Conservation (phyloP, 2,888 invertebrate genomes). For the Alloscopus bannaensis region DNA sequence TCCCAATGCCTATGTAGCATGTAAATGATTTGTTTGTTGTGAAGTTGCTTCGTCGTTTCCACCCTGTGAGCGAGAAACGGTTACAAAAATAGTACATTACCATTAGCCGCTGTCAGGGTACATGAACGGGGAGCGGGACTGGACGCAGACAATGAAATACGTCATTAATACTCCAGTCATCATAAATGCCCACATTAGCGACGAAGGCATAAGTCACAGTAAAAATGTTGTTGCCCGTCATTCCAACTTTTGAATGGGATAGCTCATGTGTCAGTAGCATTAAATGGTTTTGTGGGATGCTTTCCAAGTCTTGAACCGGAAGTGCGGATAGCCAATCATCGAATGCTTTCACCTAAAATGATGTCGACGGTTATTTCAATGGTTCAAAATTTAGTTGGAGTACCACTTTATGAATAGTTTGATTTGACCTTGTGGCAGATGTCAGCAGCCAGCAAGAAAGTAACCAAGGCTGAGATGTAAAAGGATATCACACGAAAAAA, state of each 20-base stretch:
- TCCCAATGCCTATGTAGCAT: too few relatives aligned
- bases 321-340: slow-evolving; percentile 27
- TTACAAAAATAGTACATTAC: too few relatives aligned
- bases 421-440: slow-evolving; percentile 25
- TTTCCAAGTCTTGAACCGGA: background rate
- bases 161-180: slow-evolving; percentile 33
- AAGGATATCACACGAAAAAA: slow-evolving; percentile 23
- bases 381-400: background rate
- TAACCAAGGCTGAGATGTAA: slow-evolving; percentile 12
- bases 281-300: slow-evolving; percentile 18
- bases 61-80: too few relatives aligned
- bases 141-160: slow-evolving; percentile 34
- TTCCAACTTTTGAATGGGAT: slow-evolving; percentile 3
- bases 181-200: slow-evolving; percentile 18
- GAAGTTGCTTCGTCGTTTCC: too few relatives aligned
- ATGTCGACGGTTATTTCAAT: background rate
- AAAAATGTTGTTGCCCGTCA: slow-evolving; percentile 22
- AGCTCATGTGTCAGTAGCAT: slow-evolving; percentile 17
- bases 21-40: too few relatives aligned
- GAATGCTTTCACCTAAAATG: slow-evolving; percentile 19
- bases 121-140: slow-evolving; percentile 17
- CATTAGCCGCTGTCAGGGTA: background rate
- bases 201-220: slow-evolving; percentile 23
- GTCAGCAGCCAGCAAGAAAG: slow-evolving; percentile 20
- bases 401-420: background rate